Conservation (phyloP, 2,888 invertebrate genomes). For the Acheta domesticus region DNA sequence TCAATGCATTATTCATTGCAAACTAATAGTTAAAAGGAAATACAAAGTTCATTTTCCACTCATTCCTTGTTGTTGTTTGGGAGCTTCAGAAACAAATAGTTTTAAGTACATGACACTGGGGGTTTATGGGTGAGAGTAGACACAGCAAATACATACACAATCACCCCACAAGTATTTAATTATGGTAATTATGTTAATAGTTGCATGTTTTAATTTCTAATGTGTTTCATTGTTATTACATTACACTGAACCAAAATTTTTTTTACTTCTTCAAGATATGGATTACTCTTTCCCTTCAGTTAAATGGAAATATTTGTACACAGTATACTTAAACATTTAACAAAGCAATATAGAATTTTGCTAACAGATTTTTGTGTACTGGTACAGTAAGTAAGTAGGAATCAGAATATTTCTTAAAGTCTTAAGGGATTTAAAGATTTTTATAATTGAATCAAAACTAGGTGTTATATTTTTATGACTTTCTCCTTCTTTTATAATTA, state of each 20-base stretch:
- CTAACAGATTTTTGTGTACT: slow-evolving; percentile 18
- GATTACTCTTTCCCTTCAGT: slow-evolving; percentile 18
- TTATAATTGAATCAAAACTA: slow-evolving; percentile 20
- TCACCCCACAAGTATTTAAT: slow-evolving; percentile 32
- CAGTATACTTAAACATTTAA: slow-evolving; percentile 18
- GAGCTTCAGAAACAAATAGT: slow-evolving; percentile 20
- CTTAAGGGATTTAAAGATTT: neutral
- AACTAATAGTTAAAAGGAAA: slow-evolving; percentile 12
- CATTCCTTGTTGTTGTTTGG: neutral
- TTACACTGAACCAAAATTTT: slow-evolving; percentile 19
- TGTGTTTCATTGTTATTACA: slow-evolving; percentile 20
- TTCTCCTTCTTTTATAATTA: neutral
- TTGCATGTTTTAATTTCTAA: slow-evolving; percentile 30
- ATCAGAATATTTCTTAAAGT: slow-evolving; percentile 19
- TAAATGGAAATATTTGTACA: neutral
- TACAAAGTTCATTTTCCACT: neutral
- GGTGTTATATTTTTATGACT: neutral
- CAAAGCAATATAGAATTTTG: slow-evolving; percentile 21
- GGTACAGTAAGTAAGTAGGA: neutral
- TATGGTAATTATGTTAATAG: slow-evolving; percentile 26
- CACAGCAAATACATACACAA: slow-evolving; percentile 32
- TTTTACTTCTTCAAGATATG: slow-evolving; percentile 26
- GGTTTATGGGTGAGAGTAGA: slow-evolving; percentile 30
- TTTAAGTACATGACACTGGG: slow-evolving; percentile 33
- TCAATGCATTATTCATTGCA: neutral